phyloP scores from a whole-genome alignment of 2,888 invertebrate genomes.

The Caenorhabditis sp. region DNA sequence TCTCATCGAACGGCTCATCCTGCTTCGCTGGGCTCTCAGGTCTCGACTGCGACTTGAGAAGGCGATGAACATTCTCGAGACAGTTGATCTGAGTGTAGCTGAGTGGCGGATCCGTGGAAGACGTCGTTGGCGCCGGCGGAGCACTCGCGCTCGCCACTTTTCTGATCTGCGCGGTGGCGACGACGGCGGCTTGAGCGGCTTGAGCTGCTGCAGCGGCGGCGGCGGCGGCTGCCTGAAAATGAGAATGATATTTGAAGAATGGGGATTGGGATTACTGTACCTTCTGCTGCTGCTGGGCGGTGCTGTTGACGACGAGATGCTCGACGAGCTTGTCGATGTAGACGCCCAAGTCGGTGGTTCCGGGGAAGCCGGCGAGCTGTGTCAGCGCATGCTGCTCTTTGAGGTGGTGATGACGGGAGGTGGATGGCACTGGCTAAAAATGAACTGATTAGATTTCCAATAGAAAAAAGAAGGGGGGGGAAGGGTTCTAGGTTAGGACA shows the following conservation, averaged over 20 bases:
- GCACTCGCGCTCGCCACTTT: constrained; percentile 27
- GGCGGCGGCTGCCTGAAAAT: constrained; percentile 27
- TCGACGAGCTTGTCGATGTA: constrained; percentile 72
- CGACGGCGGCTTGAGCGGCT: constrained; percentile 53
- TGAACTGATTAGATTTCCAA: no score
- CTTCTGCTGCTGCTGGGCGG: constrained; percentile 50
- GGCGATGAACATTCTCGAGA: constrained; percentile 77
- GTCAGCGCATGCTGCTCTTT: constrained; percentile 16
- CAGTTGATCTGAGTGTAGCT: constrained; percentile 76
- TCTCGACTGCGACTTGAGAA: constrained; percentile 73
- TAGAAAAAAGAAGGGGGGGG: no score
- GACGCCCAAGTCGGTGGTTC: constrained; percentile 57
- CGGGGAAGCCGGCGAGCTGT: constrained; percentile 7
- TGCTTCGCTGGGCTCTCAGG: constrained; percentile 57
- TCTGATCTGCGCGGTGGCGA: constrained; percentile 27
- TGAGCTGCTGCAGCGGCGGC: constrained; percentile 42
- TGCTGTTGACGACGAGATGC: constrained; percentile 65
- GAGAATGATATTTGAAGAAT: not conserved
- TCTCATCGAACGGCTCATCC: constrained; percentile 56
- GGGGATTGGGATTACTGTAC: not conserved
- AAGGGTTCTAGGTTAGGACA: no score
- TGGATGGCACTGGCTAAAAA: constrained; percentile 67
- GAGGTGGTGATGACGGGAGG: constrained; percentile 40
- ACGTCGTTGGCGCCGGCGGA: constrained; percentile 15
- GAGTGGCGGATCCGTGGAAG: constrained; percentile 58